Evolutionary conservation across 30 jellyfish, hydroid and myxozoan species (phyloP).

Genomic region (Nemopilema nomurai): DNA sequence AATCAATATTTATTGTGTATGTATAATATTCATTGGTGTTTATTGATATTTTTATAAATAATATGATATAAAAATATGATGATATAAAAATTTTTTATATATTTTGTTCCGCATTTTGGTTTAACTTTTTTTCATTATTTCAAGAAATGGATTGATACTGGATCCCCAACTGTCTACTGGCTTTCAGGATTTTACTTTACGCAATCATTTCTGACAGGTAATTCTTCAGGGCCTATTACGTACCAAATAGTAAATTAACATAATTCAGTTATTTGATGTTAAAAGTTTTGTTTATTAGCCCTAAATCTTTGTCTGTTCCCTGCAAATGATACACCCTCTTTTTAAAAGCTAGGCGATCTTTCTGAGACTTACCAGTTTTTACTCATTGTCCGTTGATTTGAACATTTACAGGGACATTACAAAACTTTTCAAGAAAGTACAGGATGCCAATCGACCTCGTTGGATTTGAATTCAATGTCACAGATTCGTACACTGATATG

Average conservation of each 20-base stretch:
- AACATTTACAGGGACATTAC: conserved; percentile 53
- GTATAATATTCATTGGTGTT: no score
- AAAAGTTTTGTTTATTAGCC: no score
- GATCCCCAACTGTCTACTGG: conserved; percentile 79
- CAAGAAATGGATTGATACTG: conserved; percentile 64
- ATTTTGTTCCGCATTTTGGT: background rate
- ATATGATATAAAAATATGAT: no score
- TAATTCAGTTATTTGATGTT: no score
- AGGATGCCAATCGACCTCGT: conserved; percentile 68
- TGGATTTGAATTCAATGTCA: conserved; percentile 59
- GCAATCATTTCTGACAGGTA: conserved; percentile 78
- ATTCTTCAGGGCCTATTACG: background rate
- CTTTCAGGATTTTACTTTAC: conserved; percentile 77
- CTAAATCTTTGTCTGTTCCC: no score
- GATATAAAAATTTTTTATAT: no score
- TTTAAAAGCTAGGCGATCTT: background rate
- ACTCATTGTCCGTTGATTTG: background rate
- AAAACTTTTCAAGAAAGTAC: conserved; percentile 54
- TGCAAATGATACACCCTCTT: background rate
- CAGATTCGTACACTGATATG: conserved; percentile 32
- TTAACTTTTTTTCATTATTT: background rate
- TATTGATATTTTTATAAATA: no score
- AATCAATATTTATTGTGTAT: no score
- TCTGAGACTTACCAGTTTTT: background rate
- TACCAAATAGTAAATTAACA: no score